Evolutionary conservation across 2,888 invertebrate genomes (phyloP), one percentile per base, ranked within the genome.

Genomic region (Girardia tigrina): DNA sequence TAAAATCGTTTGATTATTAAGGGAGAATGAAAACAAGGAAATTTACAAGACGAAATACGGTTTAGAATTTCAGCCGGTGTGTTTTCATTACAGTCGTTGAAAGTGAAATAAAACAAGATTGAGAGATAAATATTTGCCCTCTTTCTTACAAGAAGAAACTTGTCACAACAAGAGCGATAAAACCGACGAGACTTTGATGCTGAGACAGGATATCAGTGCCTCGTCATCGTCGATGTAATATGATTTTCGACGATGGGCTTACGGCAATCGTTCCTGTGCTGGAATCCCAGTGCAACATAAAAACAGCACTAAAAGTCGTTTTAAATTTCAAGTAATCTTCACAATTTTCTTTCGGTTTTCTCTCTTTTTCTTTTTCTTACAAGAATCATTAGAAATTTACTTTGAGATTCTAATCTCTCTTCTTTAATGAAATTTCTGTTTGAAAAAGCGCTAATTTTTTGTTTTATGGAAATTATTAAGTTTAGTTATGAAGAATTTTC

Each of bases 161-260:
- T 56, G 56, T 56, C 56, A 56, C 56, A 56, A 56, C 56, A 56
- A 56, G 56, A 23, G 56, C 56, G 56, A 56, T 56, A 56, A 12
- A 56, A n/a, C 56, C 56, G 56, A 56, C 56, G 8, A 20, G 6
- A 12, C 56, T 56, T 56, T 56, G 56, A 56, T 20, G 56, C 23
- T n/a, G 56, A 56, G 56, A 56, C 56, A 56, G 56, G 56, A 56
- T 56, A 56, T 56, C 56, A 56, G 56, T 56, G 56, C 56, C n/a
- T 56, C 56, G 56, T 56, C 56, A 56, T 56, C 56, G n/a, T 56
- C n/a, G 56, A n/a, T 56, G 56, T 56, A 56, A 56, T 56, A 56
- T n/a, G 56, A 56, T 56, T n/a, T 56, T 56, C 56, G 4, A 56
- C 23, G 56, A 56, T 4, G 56, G 56, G 4, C 23, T n/a, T 12